Base-by-base conservation (phyloP, 2,888 invertebrate species). In the Caenorhabditis wallacei region DNA sequence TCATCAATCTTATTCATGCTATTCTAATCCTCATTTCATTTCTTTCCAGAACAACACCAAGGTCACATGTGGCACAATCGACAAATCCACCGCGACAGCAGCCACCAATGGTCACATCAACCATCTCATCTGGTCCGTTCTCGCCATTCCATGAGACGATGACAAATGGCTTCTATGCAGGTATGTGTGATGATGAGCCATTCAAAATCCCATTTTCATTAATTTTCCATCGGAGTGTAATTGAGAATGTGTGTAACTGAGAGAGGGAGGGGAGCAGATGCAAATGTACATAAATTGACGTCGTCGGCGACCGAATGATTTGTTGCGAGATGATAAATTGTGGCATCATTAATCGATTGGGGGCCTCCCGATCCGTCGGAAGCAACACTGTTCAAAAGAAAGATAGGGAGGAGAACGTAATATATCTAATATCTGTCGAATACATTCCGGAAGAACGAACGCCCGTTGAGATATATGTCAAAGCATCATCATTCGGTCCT, bases 111-210 rank as follows among this genome's bases (percentile, higher is more conserved):
- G 81, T 64, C 69, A 81, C 75, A 8, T 68, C 84, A 30, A 84
- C 75, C 51, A 56, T 57, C 53, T 79, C 80, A 51, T 68, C 84
- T 54, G 80, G 84, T 22, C 84, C 84, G 61, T 84, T 84, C 76
- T 80, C 84, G 68, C 84, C 84, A 37, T 84, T 84, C 82, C 84
- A 84, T 78, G 79, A 84, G 61, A 84, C 81, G 11, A 75, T 84
- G 79, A 79, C 78, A 40, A 81, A 81, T 81, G 84, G 84, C 48
- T 71, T 82, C 64, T 84, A 81, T 53, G 84, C 84, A 70, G 84
- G 84, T 84, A 68, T 16, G 75, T 63, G 24, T 26, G 30, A 37
- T 20, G 1, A 40, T 40, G 40, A 40, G 40, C 40, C 10, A 30
- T 30, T 30, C 26, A 48, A 68, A 76, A 76, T n/a, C 40, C 40